phyloP scores from a whole-genome alignment of 2,113 vertebrate species.

The Tiliqua scincoides region DNA sequence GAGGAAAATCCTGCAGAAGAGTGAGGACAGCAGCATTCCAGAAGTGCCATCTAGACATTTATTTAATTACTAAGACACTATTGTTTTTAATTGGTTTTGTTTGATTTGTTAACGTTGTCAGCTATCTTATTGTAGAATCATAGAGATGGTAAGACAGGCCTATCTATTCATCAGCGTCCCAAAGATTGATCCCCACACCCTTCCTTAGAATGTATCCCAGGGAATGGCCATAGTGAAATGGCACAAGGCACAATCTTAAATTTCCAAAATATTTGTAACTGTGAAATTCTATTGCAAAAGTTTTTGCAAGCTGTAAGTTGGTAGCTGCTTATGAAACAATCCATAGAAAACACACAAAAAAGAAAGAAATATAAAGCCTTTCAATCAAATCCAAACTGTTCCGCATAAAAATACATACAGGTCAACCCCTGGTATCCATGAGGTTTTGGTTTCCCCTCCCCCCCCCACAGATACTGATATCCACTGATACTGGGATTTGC shows the following conservation, averaged over 20 bases:
- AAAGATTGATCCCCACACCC: not conserved
- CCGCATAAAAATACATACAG: not conserved
- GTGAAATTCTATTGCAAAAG: not conserved
- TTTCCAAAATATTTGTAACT: not conserved
- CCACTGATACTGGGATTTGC: too few species aligned
- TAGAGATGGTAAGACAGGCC: not conserved
- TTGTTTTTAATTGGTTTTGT: not conserved
- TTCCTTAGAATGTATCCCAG: not conserved
- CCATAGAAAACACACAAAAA: not conserved
- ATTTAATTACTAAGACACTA: not conserved
- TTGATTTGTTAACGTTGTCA: not conserved
- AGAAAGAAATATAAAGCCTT: not conserved
- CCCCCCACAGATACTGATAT: too few species aligned
- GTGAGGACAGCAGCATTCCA: not conserved
- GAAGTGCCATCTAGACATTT: not conserved
- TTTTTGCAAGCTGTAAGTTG: not conserved
- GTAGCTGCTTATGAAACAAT: slow-evolving; percentile 10
- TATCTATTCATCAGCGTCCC: not conserved
- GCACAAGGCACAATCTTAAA: not conserved
- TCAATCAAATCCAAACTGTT: not conserved
- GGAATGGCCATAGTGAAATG: not conserved
- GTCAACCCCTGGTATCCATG: too few species aligned
- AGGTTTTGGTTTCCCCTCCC: too few species aligned
- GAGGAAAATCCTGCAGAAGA: not conserved
- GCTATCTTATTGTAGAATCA: not conserved